Conservation (phyloP, 2,113 vertebrate species). For the Antidorcas marsupialis region DNA sequence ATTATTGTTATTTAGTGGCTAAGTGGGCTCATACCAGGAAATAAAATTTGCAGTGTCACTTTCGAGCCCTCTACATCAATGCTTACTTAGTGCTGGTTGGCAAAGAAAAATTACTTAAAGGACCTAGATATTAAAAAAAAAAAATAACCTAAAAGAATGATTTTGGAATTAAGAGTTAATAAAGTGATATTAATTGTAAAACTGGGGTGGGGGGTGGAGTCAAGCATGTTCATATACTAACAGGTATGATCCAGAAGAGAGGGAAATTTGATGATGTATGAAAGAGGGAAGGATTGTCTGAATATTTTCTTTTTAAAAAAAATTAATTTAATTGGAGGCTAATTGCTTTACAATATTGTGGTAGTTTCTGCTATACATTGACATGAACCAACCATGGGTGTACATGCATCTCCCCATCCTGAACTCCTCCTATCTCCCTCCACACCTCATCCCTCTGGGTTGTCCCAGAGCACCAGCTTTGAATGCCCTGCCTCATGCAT, state of each 20-base stretch:
- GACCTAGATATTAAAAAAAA: background rate
- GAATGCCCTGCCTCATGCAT: background rate
- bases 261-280: background rate
- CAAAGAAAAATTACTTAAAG: background rate
- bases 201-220: too few species aligned
- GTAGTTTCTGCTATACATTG: background rate
- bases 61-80: background rate
- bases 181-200: background rate
- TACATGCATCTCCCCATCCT: background rate
- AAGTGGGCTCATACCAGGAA: background rate
- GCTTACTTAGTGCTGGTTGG: background rate
- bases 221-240: background rate
- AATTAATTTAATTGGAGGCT: background rate
- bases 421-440: background rate
- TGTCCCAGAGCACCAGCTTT: background rate
- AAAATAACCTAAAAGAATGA: background rate
- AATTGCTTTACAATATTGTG: background rate
- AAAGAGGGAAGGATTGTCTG: background rate
- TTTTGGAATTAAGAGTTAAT: background rate
- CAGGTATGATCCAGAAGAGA: background rate
- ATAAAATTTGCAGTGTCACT: background rate
- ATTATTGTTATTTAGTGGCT: background rate
- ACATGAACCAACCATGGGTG: background rate
- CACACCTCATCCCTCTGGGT: background rate
- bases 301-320: background rate